These are phyloP conservation scores for Oenanthe melanoleuca DNA, from an alignment of 2,113 vertebrate species.

Conservation along the genomic window DNA sequence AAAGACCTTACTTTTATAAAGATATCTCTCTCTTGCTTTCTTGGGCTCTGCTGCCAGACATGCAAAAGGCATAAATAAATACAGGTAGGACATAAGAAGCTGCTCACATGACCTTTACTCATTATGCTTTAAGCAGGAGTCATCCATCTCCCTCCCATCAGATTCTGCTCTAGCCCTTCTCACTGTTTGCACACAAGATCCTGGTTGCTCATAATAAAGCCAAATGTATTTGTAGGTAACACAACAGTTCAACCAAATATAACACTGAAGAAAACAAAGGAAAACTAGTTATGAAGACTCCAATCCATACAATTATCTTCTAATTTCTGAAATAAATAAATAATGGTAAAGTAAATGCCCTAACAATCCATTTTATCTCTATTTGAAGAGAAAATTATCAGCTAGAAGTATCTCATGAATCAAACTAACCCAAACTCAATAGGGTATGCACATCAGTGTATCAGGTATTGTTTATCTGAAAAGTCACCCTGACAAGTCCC, in stretches of 20 bases:
- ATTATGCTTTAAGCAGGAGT: background rate
- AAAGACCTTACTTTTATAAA: background rate
- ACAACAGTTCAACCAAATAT: background rate
- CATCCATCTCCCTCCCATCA: background rate
- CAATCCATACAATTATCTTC: background rate
- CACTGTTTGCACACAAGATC: background rate
- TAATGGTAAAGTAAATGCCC: constrained; percentile 21
- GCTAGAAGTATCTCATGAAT: constrained; percentile 57
- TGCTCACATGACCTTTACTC: background rate
- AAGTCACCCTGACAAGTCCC: background rate
- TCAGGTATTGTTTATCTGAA: background rate
- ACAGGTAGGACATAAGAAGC: background rate
- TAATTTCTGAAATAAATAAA: background rate
- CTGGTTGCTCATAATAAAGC: background rate
- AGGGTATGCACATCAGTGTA: background rate
- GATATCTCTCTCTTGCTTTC: background rate
- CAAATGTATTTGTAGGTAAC: background rate
- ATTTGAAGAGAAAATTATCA: constrained; percentile 57
- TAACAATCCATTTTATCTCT: constrained; percentile 37
- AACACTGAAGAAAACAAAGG: background rate
- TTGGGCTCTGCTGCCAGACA: background rate
- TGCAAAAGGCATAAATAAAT: background rate
- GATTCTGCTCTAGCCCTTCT: background rate
- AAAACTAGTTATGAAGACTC: background rate
- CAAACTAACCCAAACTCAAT: constrained; percentile 26